Evolutionary conservation across 2,113 vertebrate species (phyloP).

Genomic region (Limanda limanda): DNA sequence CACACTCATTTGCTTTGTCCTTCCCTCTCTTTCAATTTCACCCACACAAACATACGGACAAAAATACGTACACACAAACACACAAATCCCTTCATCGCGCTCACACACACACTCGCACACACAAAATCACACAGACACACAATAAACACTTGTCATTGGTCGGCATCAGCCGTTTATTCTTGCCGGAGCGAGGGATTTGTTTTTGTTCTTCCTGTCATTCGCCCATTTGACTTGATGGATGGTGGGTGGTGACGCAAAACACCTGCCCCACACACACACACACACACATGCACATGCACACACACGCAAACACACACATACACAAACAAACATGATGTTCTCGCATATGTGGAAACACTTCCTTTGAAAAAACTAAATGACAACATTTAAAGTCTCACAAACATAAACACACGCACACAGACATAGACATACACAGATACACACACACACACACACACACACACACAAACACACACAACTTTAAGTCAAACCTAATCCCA

Average conservation of each 20-base stretch:
- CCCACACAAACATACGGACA: slow-evolving; percentile 33
- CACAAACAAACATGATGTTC: slow-evolving; percentile 22
- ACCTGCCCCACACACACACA: slow-evolving; percentile 60
- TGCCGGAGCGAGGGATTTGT: slow-evolving; percentile 71
- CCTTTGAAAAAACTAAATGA: not conserved
- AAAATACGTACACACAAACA: slow-evolving; percentile 17
- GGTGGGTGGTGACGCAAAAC: slow-evolving; percentile 75
- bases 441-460: not conserved
- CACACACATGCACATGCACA: slow-evolving; percentile 48
- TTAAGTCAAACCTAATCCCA: too few relatives aligned
- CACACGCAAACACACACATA: slow-evolving; percentile 25
- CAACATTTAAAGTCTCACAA: slow-evolving; percentile 28
- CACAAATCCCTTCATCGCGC: not conserved
- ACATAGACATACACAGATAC: slow-evolving; percentile 8
- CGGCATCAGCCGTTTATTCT: slow-evolving; percentile 67
- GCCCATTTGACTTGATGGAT: slow-evolving; percentile 79
- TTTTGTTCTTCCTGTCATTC: slow-evolving; percentile 79
- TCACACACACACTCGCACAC: not conserved
- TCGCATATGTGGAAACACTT: slow-evolving; percentile 5
- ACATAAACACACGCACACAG: slow-evolving; percentile 13
- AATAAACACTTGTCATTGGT: slow-evolving; percentile 73
- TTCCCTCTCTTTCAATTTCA: slow-evolving; percentile 46
- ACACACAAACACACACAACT: too few relatives aligned
- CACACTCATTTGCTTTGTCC: slow-evolving; percentile 56
- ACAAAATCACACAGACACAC: slow-evolving; percentile 46